Conservation (phyloP, 2,888 invertebrate genomes). For the Nebria brevicollis region DNA sequence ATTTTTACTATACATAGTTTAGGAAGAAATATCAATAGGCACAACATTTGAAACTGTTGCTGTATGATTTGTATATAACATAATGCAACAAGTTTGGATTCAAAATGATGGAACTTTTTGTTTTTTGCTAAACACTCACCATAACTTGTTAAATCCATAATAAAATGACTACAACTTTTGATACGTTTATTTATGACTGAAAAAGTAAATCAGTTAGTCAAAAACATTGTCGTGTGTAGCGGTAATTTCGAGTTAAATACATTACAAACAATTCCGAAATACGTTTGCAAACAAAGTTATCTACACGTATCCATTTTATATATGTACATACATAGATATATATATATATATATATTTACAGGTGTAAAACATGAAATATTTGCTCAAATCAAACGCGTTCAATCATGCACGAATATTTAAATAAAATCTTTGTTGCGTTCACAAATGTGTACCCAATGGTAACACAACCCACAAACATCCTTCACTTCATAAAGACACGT, state of each 20-base stretch:
- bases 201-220: neutral
- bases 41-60: too few relatives aligned
- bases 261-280: slow-evolving; percentile 8
- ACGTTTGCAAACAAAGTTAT: neutral
- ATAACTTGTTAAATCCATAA: neutral
- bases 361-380: slow-evolving; percentile 17
- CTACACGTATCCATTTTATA: neutral
- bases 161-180: neutral
- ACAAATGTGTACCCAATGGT: neutral
- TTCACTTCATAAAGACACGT: neutral
- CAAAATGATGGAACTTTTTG: too few relatives aligned
- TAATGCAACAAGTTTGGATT: too few relatives aligned
- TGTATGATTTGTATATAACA: too few relatives aligned
- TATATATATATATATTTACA: too few relatives aligned
- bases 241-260: neutral
- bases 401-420: slow-evolving; percentile 46
- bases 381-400: slow-evolving; percentile 39
- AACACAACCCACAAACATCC: neutral
- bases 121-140: too few relatives aligned
- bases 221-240: neutral
- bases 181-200: neutral
- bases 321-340: neutral
- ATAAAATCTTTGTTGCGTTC: slow-evolving; percentile 43
- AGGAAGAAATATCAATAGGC: too few relatives aligned
- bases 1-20: too few relatives aligned